A percentile compares a stretch with the other conserved stretches of the same genome.
Conservation (phyloP, 2,797 vertebrate genomes). For the Phrynocephalus guinanensis region DNA sequence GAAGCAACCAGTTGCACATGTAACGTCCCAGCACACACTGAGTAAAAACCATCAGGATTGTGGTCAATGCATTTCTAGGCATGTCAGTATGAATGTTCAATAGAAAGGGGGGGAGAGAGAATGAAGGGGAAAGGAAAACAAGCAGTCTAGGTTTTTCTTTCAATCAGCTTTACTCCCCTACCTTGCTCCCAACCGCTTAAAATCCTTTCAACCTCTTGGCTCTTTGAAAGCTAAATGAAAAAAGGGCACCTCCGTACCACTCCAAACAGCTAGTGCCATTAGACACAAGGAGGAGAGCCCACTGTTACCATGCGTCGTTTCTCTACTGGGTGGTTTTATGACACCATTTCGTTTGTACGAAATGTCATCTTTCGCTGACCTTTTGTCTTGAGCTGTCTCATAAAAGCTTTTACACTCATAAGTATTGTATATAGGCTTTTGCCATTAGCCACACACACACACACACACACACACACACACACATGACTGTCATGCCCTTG, state of each 20-base stretch:
- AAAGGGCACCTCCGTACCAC: too few relatives aligned
- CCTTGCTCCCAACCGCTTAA: background rate
- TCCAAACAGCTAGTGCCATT: background rate
- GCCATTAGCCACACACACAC: background rate
- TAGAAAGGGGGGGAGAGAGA: too few relatives aligned
- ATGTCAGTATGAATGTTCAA: too few relatives aligned
- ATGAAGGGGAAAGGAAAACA: background rate
- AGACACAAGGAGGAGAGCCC: background rate
- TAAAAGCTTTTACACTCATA: conserved; percentile 18
- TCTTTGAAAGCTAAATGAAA: too few relatives aligned
- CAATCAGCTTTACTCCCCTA: background rate
- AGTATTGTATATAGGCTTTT: conserved; percentile 18
- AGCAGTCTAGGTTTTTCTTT: background rate
- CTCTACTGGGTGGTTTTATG: conserved; percentile 15
- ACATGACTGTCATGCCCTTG: too few relatives aligned
- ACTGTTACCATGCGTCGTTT: background rate
- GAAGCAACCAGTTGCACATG: too few relatives aligned
- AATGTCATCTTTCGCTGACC: conserved; percentile 16
- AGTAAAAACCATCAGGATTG: too few relatives aligned
- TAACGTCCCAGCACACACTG: too few relatives aligned
- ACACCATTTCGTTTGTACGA: conserved; percentile 8
- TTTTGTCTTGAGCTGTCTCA: conserved; percentile 36
- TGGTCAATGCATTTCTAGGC: too few relatives aligned
- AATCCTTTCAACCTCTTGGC: too few relatives aligned
- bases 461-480: too few relatives aligned